Conservation (phyloP, 2,797 vertebrate genomes). For the Eospalax fontanierii region DNA sequence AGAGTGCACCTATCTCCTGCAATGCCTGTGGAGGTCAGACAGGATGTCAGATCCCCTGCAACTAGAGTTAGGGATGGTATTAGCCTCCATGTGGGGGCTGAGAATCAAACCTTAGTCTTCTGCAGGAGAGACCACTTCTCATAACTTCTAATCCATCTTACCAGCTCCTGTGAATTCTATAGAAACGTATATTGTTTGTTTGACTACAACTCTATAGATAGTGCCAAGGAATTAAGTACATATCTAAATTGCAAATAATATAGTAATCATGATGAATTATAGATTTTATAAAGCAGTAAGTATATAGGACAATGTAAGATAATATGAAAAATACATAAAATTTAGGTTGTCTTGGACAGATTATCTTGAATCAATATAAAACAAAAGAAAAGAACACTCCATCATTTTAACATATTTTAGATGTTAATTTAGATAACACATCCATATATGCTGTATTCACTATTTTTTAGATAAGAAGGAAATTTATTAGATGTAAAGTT, state of each 20-base stretch:
- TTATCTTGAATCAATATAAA: constrained; percentile 5
- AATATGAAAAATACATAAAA: neutral
- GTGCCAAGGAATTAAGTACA: neutral
- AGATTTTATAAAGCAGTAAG: constrained; percentile 36
- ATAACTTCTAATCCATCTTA: too few relatives aligned
- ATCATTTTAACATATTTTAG: constrained; percentile 63
- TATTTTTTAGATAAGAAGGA: constrained; percentile 75
- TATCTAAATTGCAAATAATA: neutral
- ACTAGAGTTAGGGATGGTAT: too few relatives aligned
- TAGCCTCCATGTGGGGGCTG: too few relatives aligned
- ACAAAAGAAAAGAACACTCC: constrained; percentile 68
- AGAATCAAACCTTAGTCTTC: too few relatives aligned
- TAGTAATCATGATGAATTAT: neutral
- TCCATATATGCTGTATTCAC: constrained; percentile 60
- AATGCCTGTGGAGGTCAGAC: too few relatives aligned
- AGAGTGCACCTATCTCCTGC: too few relatives aligned
- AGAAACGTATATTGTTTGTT: neutral
- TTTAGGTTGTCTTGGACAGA: neutral
- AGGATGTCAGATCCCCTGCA: too few relatives aligned
- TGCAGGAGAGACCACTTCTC: too few relatives aligned
- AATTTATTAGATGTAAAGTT: constrained; percentile 67
- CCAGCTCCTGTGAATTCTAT: too few relatives aligned
- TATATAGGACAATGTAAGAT: neutral
- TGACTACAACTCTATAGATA: neutral
- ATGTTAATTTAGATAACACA: constrained; percentile 77